phyloP scores from a whole-genome alignment of 2,113 vertebrate species.

The Nannobrachium achirus region DNA sequence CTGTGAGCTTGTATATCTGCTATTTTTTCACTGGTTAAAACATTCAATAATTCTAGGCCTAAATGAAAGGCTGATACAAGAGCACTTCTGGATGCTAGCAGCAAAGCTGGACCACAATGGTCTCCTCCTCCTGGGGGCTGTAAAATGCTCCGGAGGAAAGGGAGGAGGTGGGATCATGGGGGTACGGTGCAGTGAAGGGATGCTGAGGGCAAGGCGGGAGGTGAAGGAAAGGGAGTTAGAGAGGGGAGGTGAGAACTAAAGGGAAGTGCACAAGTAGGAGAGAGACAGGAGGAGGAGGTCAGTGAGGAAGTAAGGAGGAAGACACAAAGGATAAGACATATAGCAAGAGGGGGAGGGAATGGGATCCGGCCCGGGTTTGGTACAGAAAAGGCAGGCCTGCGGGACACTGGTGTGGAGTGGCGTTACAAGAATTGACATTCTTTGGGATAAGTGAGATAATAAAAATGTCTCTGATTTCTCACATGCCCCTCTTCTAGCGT shows the following conservation, averaged over 20 bases:
- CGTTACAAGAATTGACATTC: too few relatives aligned
- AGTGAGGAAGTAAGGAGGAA: neutral
- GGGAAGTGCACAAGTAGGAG: slow-evolving; percentile 45
- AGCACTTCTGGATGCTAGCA: slow-evolving; percentile 70
- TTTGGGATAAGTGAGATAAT: too few relatives aligned
- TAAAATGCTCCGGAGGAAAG: slow-evolving; percentile 66
- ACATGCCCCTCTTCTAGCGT: too few relatives aligned
- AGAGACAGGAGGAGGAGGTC: slow-evolving; percentile 43
- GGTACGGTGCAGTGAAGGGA: slow-evolving; percentile 59
- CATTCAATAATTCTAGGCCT: too few relatives aligned
- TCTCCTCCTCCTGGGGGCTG: slow-evolving; percentile 69
- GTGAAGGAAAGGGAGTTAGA: slow-evolving; percentile 57
- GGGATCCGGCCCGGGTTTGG: slow-evolving; percentile 15
- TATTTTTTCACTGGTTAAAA: too few relatives aligned
- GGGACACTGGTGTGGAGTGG: too few relatives aligned
- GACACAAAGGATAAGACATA: neutral
- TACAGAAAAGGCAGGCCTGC: slow-evolving; percentile 34
- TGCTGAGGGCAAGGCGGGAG: slow-evolving; percentile 65
- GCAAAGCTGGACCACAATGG: slow-evolving; percentile 75
- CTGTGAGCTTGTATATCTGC: too few relatives aligned
- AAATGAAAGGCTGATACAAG: slow-evolving; percentile 52
- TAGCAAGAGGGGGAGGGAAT: slow-evolving; percentile 13
- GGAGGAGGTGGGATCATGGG: slow-evolving; percentile 48
- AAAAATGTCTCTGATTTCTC: too few relatives aligned
- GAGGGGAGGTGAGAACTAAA: slow-evolving; percentile 42